Percentiles rank a stretch among this genome's conserved stretches.
These are phyloP conservation scores for Paratilapia polleni DNA, from an alignment of 2,113 vertebrate genomes.

Conservation along the genomic window DNA sequence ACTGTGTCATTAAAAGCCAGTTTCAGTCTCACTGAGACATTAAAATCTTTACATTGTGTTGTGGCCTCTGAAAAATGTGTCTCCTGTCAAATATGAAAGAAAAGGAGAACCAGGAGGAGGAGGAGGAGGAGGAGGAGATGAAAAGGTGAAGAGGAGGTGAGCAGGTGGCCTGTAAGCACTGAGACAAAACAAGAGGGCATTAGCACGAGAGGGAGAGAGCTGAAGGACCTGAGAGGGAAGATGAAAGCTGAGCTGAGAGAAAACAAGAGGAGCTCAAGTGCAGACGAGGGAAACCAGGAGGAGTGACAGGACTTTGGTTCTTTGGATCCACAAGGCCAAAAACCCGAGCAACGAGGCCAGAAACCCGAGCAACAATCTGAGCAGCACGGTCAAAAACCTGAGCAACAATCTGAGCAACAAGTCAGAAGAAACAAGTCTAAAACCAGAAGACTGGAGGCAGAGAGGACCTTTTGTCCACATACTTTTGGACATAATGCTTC, in stretches of 20 bases:
- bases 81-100: neutral
- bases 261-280: neutral
- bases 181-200: constrained; percentile 51
- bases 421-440: too few species aligned
- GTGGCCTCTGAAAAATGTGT: neutral
- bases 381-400: neutral
- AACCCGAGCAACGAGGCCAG: too few species aligned
- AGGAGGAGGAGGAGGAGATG: neutral
- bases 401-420: neutral
- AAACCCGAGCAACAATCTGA: too few species aligned
- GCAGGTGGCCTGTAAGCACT: constrained; percentile 45
- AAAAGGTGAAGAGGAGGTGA: constrained; percentile 27
- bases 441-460: too few species aligned
- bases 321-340: neutral
- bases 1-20: neutral
- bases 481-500: too few species aligned
- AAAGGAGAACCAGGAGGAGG: neutral
- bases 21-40: neutral
- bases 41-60: neutral
- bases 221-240: constrained; percentile 10
- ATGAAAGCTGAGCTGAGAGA: constrained; percentile 33
- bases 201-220: neutral
- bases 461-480: too few species aligned
- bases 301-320: neutral
- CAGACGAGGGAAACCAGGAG: too few species aligned